A percentile compares a stretch with the other conserved stretches of the same genome.
phyloP scores from a whole-genome alignment of 2,797 vertebrate genomes.

The Danio tinwini region DNA sequence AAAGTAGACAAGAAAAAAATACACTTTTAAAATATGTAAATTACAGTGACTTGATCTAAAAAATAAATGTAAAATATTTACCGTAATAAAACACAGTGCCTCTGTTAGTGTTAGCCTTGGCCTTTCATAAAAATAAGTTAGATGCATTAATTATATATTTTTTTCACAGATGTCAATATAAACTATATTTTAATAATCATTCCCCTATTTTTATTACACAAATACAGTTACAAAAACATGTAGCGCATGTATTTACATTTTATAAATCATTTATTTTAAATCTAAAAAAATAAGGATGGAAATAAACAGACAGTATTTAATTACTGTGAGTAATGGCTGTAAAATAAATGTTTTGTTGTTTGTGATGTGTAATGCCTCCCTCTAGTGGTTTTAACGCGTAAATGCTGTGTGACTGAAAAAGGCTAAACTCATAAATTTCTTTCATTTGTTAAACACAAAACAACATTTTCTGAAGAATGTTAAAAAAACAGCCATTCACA shows the following conservation, averaged over 20 bases:
- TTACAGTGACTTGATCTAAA: background rate
- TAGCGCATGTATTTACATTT: background rate
- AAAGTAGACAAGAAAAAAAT: background rate
- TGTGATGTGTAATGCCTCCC: conserved; percentile 26
- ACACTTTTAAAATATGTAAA: background rate
- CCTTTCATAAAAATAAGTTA: too few species aligned
- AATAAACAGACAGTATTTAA: background rate
- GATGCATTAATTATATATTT: background rate
- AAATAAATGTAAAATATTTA: conserved; percentile 1
- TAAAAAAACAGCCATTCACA: too few species aligned
- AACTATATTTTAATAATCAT: too few species aligned
- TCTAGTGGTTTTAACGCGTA: conserved; percentile 22
- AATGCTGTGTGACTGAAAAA: background rate
- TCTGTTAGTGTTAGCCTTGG: background rate
- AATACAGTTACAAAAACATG: too few species aligned
- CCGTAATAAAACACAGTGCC: background rate
- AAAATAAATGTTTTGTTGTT: background rate
- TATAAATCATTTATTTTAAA: background rate
- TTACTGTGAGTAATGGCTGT: background rate
- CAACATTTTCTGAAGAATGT: too few species aligned
- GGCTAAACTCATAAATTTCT: too few species aligned
- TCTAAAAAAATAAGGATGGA: background rate
- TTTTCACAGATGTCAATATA: background rate
- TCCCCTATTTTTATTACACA: too few species aligned
- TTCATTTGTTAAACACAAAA: too few species aligned